These are phyloP conservation scores for Drosophila pseudotalamancana DNA, from an alignment of 2,888 invertebrate genomes.

Conservation along the genomic window DNA sequence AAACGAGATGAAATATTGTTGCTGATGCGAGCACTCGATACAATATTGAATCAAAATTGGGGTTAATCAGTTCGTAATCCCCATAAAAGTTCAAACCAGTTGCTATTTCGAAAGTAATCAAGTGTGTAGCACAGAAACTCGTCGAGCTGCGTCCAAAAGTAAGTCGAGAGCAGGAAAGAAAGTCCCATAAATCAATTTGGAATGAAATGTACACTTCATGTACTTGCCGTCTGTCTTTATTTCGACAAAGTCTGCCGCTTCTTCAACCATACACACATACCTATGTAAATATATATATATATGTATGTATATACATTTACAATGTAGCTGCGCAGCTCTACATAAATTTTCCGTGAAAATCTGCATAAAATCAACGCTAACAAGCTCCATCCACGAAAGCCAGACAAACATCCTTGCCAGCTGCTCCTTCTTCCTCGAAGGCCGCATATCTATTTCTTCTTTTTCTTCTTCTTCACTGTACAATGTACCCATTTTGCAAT, in stretches of 20 bases:
- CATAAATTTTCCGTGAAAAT: conserved; percentile 75
- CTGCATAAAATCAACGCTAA: conserved; percentile 81
- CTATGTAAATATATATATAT: conserved; percentile 1
- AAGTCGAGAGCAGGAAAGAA: conserved; percentile 8
- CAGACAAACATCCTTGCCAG: conserved; percentile 63
- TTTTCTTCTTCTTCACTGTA: conserved; percentile 39
- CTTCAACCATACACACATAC: not conserved
- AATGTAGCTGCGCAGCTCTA: conserved; percentile 69
- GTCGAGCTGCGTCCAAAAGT: not conserved
- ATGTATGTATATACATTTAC: conserved; percentile 36
- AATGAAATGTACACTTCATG: conserved; percentile 74
- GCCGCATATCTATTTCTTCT: conserved; percentile 35
- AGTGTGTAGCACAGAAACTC: conserved; percentile 23
- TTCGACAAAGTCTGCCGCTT: conserved; percentile 16
- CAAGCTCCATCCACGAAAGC: conserved; percentile 54
- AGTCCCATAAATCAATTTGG: conserved; percentile 75
- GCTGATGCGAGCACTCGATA: conserved; percentile 37
- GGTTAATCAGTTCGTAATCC: conserved; percentile 49
- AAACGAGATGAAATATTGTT: conserved; percentile 56
- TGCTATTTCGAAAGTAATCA: conserved; percentile 65
- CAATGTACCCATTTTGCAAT: conserved; percentile 62
- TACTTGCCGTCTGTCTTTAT: conserved; percentile 52
- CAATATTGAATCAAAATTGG: conserved; percentile 27
- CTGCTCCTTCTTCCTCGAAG: conserved; percentile 11
- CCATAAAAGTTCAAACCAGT: conserved; percentile 15